Conservation (phyloP, 2,797 vertebrate genomes). For the Okamejei kenojei region DNA sequence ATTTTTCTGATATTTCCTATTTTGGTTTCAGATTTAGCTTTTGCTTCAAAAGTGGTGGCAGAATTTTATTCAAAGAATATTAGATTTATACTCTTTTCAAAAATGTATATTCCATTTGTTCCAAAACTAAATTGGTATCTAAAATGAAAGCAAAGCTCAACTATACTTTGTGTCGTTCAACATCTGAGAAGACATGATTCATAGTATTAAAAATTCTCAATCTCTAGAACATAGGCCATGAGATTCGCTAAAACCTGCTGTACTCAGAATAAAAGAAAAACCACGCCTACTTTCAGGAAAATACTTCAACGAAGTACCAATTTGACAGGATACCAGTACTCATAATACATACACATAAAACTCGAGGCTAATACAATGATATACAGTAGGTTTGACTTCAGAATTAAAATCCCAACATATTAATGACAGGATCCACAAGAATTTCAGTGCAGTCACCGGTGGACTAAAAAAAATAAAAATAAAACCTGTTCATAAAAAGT, state of each 20-base stretch:
- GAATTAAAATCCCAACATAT: not conserved
- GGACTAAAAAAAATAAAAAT: not conserved
- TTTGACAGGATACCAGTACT: not conserved
- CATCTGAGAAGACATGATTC: not conserved
- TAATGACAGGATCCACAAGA: not conserved
- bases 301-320: not conserved
- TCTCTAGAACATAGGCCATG: not conserved
- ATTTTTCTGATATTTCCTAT: no score
- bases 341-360: not conserved
- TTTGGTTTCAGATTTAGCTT: no score
- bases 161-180: not conserved
- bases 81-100: not conserved
- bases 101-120: not conserved
- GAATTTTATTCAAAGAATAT: not conserved
- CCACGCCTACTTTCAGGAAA: not conserved
- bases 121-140: not conserved
- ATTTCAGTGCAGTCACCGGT: not conserved
- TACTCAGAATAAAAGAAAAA: not conserved
- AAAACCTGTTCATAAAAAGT: not conserved
- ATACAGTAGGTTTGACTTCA: constrained; percentile 18
- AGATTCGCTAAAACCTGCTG: not conserved
- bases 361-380: constrained; percentile 2
- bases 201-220: not conserved
- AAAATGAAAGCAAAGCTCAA: not conserved
- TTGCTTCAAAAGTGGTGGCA: not conserved